Evolutionary conservation across 2,113 vertebrate species (phyloP), one percentile per base, ranked within the genome.

Genomic region (Thryonomys swinderianus): DNA sequence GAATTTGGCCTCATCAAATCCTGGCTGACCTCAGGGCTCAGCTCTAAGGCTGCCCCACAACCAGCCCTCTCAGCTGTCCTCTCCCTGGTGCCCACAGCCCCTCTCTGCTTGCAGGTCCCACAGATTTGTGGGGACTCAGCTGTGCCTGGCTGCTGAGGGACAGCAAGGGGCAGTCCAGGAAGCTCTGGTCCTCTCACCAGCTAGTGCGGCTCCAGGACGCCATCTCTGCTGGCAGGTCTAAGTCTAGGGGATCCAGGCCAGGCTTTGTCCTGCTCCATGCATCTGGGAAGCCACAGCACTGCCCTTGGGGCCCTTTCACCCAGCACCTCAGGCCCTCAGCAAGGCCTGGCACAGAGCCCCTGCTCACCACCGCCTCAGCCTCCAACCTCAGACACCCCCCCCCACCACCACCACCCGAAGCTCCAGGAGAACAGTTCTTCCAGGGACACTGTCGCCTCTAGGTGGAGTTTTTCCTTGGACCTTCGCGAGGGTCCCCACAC

Each of bases 101-200:
- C 61, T 21, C 7, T 16, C 8, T 11, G 32, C n/a, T 34, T 34
- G 51, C 76, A 9, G 21, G 6, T 6, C 37, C 55, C 3, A 4
- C 21, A 5, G 18, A 34, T 27, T 62, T 23, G 7, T 7, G 10
- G 3, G 45, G 45, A 7, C 27, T 1, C 25, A 17, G 18, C 14
- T 12, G 16, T 45, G 64, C 40, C 66, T 51, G 69, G 18, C 7
- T 7, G 27, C 2, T 73, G 45, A 64, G 34, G 10, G 59, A 67
- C 87, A 32, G 94, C 94, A 96, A 94, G 95, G 95, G 84, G 87
- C 53, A 81, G 84, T 89, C 40, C 45, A 21, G 69, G 45, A 73
- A 57, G 25, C 32, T 4, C 55, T 14, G 8, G 13, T 21, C 62
- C 53, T 61, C 42, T 32, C 12, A 20, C 57, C 57, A 59, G 57